A percentile compares a stretch with the other conserved stretches of the same genome.
These are phyloP conservation scores for Cheilosia variabilis DNA, from an alignment of 2,888 invertebrate species.

Conservation along the genomic window DNA sequence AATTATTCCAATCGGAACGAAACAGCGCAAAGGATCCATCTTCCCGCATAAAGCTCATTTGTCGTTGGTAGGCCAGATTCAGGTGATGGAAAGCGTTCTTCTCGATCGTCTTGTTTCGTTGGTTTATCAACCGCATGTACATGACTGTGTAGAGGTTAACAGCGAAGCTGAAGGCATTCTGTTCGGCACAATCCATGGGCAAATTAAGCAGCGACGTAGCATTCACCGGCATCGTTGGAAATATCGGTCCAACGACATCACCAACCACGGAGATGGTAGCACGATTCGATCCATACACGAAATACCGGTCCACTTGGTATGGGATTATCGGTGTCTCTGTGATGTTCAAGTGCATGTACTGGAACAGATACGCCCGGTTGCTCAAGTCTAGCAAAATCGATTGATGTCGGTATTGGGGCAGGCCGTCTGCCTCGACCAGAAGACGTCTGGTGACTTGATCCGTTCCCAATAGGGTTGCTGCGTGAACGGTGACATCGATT, in stretches of 20 bases:
- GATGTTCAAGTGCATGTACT: slow-evolving; percentile 96
- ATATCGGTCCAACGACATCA: slow-evolving; percentile 94
- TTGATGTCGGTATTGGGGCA: slow-evolving; percentile 94
- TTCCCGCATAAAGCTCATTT: slow-evolving; percentile 93
- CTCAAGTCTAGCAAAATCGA: slow-evolving; percentile 94
- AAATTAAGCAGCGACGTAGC: slow-evolving; percentile 89
- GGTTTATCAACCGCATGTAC: slow-evolving; percentile 94
- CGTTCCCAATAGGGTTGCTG: slow-evolving; percentile 88
- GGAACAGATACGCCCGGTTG: slow-evolving; percentile 93
- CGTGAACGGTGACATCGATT: slow-evolving; percentile 88
- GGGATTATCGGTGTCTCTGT: slow-evolving; percentile 95
- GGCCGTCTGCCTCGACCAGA: slow-evolving; percentile 92
- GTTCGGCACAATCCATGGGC: slow-evolving; percentile 94
- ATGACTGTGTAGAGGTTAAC: slow-evolving; percentile 93
- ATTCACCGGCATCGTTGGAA: slow-evolving; percentile 95
- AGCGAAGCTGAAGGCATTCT: slow-evolving; percentile 97
- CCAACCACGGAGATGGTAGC: slow-evolving; percentile 91
- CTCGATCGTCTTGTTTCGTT: slow-evolving; percentile 90
- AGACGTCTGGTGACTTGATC: slow-evolving; percentile 87
- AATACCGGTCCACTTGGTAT: slow-evolving; percentile 93
- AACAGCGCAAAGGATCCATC: slow-evolving; percentile 95
- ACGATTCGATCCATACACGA: slow-evolving; percentile 94
- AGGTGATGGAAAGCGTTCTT: slow-evolving; percentile 91
- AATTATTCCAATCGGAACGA: slow-evolving; percentile 95
- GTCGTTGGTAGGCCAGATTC: slow-evolving; percentile 93